Evolutionary conservation across 2,113 vertebrate species (phyloP).

Genomic region (Hystrix brachyura): DNA sequence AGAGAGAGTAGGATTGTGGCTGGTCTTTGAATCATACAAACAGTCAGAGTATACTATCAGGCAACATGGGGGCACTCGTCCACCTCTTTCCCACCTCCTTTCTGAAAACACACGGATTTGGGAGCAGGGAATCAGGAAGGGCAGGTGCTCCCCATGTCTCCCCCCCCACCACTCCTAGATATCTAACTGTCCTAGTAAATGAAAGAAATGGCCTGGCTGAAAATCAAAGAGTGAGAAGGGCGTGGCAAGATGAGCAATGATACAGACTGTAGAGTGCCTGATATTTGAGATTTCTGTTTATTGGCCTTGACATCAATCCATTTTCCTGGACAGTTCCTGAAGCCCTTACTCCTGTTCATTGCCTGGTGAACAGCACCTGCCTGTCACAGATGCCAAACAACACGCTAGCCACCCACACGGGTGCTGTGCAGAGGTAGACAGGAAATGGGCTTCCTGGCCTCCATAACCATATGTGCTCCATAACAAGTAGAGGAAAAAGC

Average conservation of each 20-base stretch:
- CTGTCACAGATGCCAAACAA: not conserved
- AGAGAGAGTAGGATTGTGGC: not conserved
- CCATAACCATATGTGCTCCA: not conserved
- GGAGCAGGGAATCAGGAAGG: not conserved
- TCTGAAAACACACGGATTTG: not conserved
- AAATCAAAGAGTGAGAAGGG: not conserved
- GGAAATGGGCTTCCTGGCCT: not conserved
- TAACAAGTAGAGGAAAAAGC: not conserved
- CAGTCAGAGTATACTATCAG: not conserved
- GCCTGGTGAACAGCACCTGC: not conserved
- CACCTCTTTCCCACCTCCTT: not conserved
- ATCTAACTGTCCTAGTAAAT: not conserved
- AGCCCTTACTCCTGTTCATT: not conserved
- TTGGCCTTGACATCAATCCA: not conserved
- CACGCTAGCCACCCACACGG: not conserved
- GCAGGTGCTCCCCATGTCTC: not conserved
- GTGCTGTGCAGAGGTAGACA: not conserved
- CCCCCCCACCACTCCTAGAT: not conserved
- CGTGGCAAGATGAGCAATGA: not conserved
- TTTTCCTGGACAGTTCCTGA: not conserved
- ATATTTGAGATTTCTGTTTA: not conserved
- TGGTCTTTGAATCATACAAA: accelerated
- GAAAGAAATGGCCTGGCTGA: not conserved
- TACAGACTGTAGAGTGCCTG: not conserved
- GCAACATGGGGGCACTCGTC: not conserved